These are phyloP conservation scores for Dasysyrphus albostriatus DNA, from an alignment of 2,888 invertebrate species.

Conservation along the genomic window DNA sequence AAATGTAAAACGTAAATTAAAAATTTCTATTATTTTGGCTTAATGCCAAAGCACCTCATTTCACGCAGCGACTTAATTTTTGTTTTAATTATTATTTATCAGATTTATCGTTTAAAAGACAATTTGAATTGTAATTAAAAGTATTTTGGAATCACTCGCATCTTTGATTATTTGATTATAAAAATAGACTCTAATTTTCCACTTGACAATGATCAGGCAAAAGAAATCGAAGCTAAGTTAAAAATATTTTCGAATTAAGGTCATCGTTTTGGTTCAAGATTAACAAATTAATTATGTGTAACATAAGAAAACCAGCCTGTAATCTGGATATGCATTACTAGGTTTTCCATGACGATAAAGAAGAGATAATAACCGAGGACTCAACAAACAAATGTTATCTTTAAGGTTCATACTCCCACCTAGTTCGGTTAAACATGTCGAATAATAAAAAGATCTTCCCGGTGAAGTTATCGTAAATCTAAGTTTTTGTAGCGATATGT, in stretches of 20 bases:
- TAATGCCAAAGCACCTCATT: slow-evolving; percentile 33
- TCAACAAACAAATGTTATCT: no score
- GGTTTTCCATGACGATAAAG: no score
- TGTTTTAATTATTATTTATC: neutral
- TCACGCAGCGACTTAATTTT: neutral
- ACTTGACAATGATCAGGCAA: neutral
- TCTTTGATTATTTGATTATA: neutral
- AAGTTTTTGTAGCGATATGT: no score
- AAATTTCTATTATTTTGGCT: slow-evolving; percentile 42
- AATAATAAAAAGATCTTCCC: no score
- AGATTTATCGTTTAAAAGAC: slow-evolving; percentile 5
- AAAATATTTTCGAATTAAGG: neutral
- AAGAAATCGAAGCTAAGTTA: neutral
- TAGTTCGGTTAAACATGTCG: no score
- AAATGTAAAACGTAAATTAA: slow-evolving; percentile 35
- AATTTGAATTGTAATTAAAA: slow-evolving; percentile 3
- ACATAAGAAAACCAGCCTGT: neutral
- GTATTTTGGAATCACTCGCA: slow-evolving; percentile 7
- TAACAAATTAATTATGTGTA: neutral
- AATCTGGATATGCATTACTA: neutral
- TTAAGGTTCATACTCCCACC: no score
- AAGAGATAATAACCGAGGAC: no score
- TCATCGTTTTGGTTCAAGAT: neutral
- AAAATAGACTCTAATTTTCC: neutral
- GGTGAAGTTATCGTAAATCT: no score